phyloP scores from a whole-genome alignment of 2,888 invertebrate species.

The Hypercompe scribonia region DNA sequence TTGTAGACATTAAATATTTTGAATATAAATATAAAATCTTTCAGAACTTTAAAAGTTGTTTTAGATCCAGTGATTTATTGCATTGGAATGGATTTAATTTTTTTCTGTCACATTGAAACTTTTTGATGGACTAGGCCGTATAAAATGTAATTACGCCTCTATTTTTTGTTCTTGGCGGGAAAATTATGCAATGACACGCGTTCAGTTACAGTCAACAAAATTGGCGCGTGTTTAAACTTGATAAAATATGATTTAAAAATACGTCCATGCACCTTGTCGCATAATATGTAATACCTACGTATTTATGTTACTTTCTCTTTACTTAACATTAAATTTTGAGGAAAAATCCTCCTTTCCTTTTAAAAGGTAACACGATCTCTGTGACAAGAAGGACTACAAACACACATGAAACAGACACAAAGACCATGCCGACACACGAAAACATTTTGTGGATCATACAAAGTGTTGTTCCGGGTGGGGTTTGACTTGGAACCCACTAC shows the following conservation, averaged over 20 bases:
- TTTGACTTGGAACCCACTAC: no score
- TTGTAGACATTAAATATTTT: slow-evolving; percentile 1
- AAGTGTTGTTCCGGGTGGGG: no score
- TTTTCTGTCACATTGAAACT: neutral
- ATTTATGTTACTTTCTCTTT: no score
- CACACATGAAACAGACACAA: no score
- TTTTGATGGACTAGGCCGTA: neutral
- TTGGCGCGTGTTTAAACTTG: neutral
- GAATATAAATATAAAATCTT: neutral
- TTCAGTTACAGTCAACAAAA: neutral
- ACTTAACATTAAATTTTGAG: no score
- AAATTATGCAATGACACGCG: slow-evolving; percentile 13
- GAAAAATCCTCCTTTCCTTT: no score
- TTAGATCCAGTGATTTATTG: neutral
- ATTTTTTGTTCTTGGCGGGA: slow-evolving; percentile 4
- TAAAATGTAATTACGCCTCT: neutral
- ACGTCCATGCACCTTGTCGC: no score
- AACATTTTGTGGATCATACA: no score
- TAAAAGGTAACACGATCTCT: no score
- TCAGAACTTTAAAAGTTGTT: slow-evolving; percentile 3
- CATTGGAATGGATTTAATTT: neutral
- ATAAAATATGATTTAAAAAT: neutral
- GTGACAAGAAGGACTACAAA: no score
- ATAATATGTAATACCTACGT: no score
- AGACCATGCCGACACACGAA: no score